Base-by-base conservation (phyloP, 2,797 vertebrate species). In the Sibirionetta formosa region DNA sequence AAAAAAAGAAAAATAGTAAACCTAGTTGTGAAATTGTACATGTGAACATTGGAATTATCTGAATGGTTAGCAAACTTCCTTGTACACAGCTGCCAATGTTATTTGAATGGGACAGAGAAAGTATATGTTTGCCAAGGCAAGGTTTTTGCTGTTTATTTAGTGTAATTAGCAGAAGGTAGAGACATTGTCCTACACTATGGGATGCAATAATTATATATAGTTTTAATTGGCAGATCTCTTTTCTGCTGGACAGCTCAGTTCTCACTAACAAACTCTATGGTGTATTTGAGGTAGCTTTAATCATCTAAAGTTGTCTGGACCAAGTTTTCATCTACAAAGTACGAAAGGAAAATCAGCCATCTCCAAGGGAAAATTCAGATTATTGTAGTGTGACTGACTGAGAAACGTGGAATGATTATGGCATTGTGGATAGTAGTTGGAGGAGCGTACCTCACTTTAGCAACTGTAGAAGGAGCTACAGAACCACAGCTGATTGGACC, bases 251-350 rank as follows among this genome's bases (percentile, higher is more conserved):
- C 14, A 79, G 4, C 12, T 70, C 42, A 6, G 27, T 29, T 90
- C 90, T 42, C 58, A n/a, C 66, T 70, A 72, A 61, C n/a, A 91
- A 88, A 88, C 73, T 96, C 69, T 56, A 79, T 58, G 88, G 46
- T 73, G 77, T 0, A 0, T 79, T 38, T 76, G 63, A 93, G 46
- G 16, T 60, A 91, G 2, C 33, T 79, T 79, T 56, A 88, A 81
- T 51, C 7, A 60, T n/a, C 35, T 42, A 66, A 79, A 88, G 29
- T 19, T 82, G 38, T 51, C 66, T 63, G 63, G 58, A 88, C 8
- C 12, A 79, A 83, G 54, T 9, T 81, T 82, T 58, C 63, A 7
- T 72, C 90, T 72, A 20, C 19, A 1, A 1, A 66, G 35, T 23
- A 90, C 9, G 44, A 82, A 82, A 83, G 36, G 58, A 75, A 69